These are phyloP conservation scores for Tenthredo mesomela DNA, from an alignment of 2,888 invertebrate genomes.

Conservation along the genomic window DNA sequence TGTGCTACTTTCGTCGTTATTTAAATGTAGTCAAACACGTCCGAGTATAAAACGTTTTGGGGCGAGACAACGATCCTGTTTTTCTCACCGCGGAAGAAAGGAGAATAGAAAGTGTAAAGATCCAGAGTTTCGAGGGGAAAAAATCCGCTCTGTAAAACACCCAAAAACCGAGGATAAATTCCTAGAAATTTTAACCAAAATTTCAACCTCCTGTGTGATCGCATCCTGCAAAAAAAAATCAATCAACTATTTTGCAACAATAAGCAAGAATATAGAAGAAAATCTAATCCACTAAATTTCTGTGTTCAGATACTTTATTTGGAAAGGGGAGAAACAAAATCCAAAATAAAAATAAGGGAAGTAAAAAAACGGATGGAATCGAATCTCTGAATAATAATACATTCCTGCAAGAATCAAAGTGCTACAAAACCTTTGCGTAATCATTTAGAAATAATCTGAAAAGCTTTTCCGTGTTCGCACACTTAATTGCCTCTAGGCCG, in stretches of 20 bases:
- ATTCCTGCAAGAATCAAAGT: neutral
- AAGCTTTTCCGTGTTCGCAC: slow-evolving; percentile 20
- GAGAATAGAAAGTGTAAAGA: neutral
- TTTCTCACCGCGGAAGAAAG: neutral
- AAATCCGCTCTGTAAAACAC: neutral
- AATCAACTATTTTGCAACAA: neutral
- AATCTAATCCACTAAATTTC: neutral
- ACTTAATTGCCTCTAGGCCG: slow-evolving; percentile 15
- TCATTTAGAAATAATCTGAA: slow-evolving; percentile 3
- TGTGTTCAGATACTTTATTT: neutral
- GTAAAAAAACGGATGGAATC: neutral
- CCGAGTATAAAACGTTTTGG: slow-evolving; percentile 21
- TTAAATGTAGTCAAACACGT: slow-evolving; percentile 20
- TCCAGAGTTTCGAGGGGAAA: neutral
- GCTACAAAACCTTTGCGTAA: neutral
- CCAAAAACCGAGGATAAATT: neutral
- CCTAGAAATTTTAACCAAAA: neutral
- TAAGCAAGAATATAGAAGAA: neutral
- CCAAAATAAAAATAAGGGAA: neutral
- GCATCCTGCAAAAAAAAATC: neutral
- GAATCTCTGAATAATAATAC: neutral
- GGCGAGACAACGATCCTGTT: slow-evolving; percentile 31
- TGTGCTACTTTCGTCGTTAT: slow-evolving; percentile 4
- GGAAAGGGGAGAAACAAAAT: neutral
- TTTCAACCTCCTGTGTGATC: neutral